Evolutionary conservation across 2,113 vertebrate species (phyloP), one percentile per base, ranked within the genome.

Genomic region (Thunnus thynnus): DNA sequence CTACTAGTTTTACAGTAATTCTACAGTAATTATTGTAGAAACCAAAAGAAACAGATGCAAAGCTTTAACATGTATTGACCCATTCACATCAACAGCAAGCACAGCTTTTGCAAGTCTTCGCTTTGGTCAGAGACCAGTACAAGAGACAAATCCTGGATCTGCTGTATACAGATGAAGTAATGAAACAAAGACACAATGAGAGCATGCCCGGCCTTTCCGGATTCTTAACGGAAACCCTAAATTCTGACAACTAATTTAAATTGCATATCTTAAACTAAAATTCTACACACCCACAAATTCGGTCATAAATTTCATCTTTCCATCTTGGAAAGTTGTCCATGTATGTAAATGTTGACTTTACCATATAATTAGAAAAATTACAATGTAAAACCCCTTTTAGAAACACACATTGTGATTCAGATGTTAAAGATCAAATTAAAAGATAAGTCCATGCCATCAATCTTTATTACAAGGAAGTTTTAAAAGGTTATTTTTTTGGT

Each of bases 401-500:
- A 76, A 61, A 27, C 44, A 17, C n/a, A 22, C 9, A 13, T 13
- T 10, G 16, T 10, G 5, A 36, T 47, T 48, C 0, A 0, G 2
- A 18, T 6, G 1, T 50, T 36, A 7, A 36, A 36, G 27, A 30
- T 30, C 27, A 36, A 7, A 36, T 36, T 32, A 72, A 56, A 22
- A 41, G 7, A 14, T 68, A 20, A 54, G 44, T n/a, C 32, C 16
- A 16, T 27, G 20, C 11, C 14, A 5, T 18, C 12, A 5, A 20
- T 47, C 50, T 61, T 51, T 51, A 50, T 18, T 36, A 10, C 2
- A 3, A 52, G 61, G 22, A 57, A 32, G 9, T n/a, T 75, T 22
- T 27, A 48, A 64, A 85, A 60, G 51, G 66, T 50, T 17, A 44
- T 14, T 7, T 64, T 58, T 66, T 41, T 20, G 18, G 67, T 46